Evolutionary conservation across 1,140 invertebrate genomes (phyloP), one percentile per base, ranked within the genome.

Genomic region (Cotesia typhae): DNA sequence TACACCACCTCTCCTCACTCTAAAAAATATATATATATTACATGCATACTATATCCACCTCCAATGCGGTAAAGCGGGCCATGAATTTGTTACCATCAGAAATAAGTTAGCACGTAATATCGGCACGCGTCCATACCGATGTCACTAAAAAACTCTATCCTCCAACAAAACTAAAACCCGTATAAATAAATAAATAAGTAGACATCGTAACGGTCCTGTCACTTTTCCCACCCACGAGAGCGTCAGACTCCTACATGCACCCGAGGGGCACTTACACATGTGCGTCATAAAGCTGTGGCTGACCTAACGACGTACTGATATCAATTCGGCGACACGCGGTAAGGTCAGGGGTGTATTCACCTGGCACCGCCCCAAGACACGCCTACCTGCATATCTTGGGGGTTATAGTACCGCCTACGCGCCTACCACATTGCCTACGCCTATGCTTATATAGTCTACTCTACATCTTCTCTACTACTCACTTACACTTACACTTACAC

Each of bases 291-390:
- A 10, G 66, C 66, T 47, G 59, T 63, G 12, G 28, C 52, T 71
- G 61, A 74, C 63, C 74, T 65, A 59, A 74, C 63, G 73, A 75
- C 63, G 71, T 72, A 69, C 75, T 74, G 74, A 79, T 79, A 77
- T 78, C 75, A 72, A 76, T 81, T 77, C 66, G 71, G 66, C 37
- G 70, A 73, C 71, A 75, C 71, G 71, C 71, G 74, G 69, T 76
- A 78, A 79, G 85, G 83, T 86, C 83, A 86, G 84, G 79, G 79
- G 81, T 81, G 77, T 81, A 80, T 79, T 82, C 82, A 84, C 83
- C 84, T 85, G 84, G 83, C 81, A 75, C 85, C 85, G 83, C 84
- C 84, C 84, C 76, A 83, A 81, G 84, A 80, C 83, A 85, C 85
- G 85, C 85, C 85, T 82, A 87, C 83, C 84, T 85, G 84, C 83